These are phyloP conservation scores for Ypsolopha sequella DNA, from an alignment of 2,888 invertebrate genomes.

Conservation along the genomic window DNA sequence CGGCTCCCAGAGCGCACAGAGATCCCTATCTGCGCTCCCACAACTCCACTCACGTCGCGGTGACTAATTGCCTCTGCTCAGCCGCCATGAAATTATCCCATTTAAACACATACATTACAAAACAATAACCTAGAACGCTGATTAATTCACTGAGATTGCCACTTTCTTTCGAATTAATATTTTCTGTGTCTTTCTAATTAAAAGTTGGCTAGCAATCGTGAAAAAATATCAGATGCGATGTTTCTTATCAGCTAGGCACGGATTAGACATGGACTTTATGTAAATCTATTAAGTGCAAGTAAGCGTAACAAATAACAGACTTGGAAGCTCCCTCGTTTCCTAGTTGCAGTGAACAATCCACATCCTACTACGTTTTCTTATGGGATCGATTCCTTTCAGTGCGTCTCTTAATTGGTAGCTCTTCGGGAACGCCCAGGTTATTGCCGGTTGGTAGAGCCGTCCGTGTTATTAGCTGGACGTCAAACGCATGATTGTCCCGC, in stretches of 20 bases:
- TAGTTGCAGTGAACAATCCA: constrained; percentile 20
- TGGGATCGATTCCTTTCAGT: constrained; percentile 27
- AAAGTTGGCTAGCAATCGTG: no score
- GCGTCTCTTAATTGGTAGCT: constrained; percentile 40
- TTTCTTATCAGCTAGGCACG: no score
- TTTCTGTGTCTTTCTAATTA: no score
- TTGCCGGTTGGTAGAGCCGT: constrained; percentile 25
- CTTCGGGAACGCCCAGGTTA: constrained; percentile 38
- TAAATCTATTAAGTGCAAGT: constrained; percentile 12
- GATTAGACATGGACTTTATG: not conserved
- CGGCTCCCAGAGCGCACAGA: not conserved
- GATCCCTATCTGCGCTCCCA: constrained; percentile 25
- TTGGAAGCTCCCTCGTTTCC: constrained; percentile 18
- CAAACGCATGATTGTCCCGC: constrained; percentile 29
- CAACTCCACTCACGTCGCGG: constrained; percentile 40
- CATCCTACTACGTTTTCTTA: constrained; percentile 12
- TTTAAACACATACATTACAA: constrained; percentile 40
- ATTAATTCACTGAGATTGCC: constrained; percentile 21
- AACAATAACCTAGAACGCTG: constrained; percentile 32
- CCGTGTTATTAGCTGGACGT: constrained; percentile 44
- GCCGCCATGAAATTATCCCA: constrained; percentile 53
- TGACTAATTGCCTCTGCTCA: constrained; percentile 51
- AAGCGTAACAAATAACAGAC: constrained; percentile 27
- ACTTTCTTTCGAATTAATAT: constrained; percentile 10
- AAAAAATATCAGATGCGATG: no score